A percentile compares a stretch with the other conserved stretches of the same genome.
Evolutionary conservation across 2,888 invertebrate genomes (phyloP).

Genomic region (Chrysopilus asiliformis): DNA sequence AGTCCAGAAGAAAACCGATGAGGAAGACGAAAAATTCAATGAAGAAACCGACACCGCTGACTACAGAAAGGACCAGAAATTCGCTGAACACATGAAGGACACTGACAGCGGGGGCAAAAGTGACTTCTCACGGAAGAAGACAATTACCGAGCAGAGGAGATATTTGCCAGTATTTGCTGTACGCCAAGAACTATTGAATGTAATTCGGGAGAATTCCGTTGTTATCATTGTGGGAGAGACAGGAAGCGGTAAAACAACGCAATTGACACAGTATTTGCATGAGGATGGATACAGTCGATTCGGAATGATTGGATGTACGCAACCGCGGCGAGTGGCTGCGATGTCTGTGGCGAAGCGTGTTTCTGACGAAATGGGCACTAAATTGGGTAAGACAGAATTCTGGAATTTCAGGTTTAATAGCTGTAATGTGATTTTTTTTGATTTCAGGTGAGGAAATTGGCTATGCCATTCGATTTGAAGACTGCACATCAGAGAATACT

Average conservation of each 20-base stretch:
- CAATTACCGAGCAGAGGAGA: conserved; percentile 75
- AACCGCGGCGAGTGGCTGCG: conserved; percentile 93
- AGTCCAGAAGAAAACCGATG: conserved; percentile 66
- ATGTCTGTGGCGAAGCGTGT: conserved; percentile 99
- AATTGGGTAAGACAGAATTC: conserved; percentile 61
- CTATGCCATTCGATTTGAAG: conserved; percentile 99
- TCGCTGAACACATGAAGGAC: conserved; percentile 84
- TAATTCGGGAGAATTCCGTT: conserved; percentile 85
- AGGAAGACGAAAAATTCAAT: conserved; percentile 51
- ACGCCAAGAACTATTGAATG: conserved; percentile 79
- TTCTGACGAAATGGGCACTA: conserved; percentile 91
- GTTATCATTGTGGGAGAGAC: conserved; percentile 78
- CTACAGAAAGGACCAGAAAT: conserved; percentile 88
- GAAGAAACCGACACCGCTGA: conserved; percentile 62
- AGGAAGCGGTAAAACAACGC: conserved; percentile 73
- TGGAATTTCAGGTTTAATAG: background rate
- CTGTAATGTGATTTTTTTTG: too few relatives aligned
- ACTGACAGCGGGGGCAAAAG: conserved; percentile 49
- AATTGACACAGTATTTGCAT: conserved; percentile 91
- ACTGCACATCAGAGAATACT: conserved; percentile 89
- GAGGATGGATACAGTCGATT: conserved; percentile 90
- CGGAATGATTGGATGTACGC: conserved; percentile 96
- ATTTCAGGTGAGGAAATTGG: conserved; percentile 74
- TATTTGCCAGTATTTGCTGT: conserved; percentile 93
- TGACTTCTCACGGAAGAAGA: conserved; percentile 76